Conservation (phyloP, 2,113 vertebrate species). For the Kryptolebias marmoratus region DNA sequence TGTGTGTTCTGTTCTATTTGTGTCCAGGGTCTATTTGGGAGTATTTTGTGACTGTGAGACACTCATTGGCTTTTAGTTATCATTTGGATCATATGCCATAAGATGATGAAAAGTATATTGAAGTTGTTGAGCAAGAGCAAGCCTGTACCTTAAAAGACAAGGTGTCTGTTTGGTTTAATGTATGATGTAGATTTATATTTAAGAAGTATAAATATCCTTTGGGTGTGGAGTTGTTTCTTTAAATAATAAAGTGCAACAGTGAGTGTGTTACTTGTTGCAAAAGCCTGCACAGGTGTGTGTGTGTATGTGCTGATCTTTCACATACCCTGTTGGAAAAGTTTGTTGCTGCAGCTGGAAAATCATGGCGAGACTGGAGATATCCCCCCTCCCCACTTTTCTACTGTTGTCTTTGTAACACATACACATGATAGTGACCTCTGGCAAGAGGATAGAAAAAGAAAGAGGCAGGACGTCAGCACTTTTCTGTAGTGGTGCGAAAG, state of each 20-base stretch:
- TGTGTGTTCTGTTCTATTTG: conserved; percentile 51
- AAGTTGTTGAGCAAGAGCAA: neutral
- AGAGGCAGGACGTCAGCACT: too few species aligned
- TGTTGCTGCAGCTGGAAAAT: conserved; percentile 54
- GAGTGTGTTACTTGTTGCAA: conserved; percentile 6
- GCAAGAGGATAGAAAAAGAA: neutral
- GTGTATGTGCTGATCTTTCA: conserved; percentile 22
- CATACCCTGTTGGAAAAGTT: conserved; percentile 36
- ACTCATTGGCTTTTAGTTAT: conserved; percentile 10
- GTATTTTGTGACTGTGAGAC: conserved; percentile 9
- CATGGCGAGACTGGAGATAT: conserved; percentile 35
- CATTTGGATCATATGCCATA: neutral
- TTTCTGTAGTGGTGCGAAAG: too few species aligned
- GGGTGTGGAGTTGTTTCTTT: neutral
- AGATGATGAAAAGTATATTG: neutral
- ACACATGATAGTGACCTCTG: conserved; percentile 44
- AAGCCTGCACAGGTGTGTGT: conserved; percentile 26
- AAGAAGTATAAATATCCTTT: neutral
- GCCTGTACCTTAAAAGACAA: neutral
- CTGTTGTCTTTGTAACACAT: conserved; percentile 46
- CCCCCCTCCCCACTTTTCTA: conserved; percentile 14
- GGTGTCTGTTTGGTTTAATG: neutral
- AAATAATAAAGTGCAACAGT: neutral
- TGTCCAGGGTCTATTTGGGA: conserved; percentile 15
- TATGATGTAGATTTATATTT: neutral